These are phyloP conservation scores for Sander lucioperca DNA, from an alignment of 2,113 vertebrate species.

Conservation along the genomic window DNA sequence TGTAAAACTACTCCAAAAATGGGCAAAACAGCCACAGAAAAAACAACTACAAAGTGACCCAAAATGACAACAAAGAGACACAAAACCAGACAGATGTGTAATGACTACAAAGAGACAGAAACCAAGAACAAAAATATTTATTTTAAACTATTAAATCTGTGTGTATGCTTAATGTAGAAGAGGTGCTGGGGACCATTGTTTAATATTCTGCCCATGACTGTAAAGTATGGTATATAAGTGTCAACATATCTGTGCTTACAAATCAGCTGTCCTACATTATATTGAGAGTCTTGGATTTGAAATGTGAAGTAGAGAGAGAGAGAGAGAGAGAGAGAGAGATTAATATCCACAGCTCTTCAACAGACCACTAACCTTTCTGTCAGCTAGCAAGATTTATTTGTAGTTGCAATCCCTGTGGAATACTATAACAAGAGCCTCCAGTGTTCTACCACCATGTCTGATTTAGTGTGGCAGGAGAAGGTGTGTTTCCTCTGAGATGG, in stretches of 20 bases:
- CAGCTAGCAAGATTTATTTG: constrained; percentile 54
- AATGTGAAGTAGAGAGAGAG: too few relatives aligned
- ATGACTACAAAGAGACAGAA: too few relatives aligned
- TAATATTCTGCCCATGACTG: too few relatives aligned
- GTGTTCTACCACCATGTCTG: constrained; percentile 37
- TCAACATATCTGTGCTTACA: neutral
- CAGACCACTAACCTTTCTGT: constrained; percentile 41
- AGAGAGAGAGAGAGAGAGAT: neutral
- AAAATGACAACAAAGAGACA: too few relatives aligned
- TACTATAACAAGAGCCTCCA: constrained; percentile 44
- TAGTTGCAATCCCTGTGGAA: constrained; percentile 27
- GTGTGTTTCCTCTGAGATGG: constrained; percentile 23
- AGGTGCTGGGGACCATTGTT: too few relatives aligned
- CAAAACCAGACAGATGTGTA: too few relatives aligned
- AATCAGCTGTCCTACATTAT: neutral
- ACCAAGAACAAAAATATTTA: too few relatives aligned
- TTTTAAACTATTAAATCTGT: too few relatives aligned
- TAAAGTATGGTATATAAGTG: neutral
- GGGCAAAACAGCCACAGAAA: too few relatives aligned
- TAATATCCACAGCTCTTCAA: constrained; percentile 46
- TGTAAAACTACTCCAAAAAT: too few relatives aligned
- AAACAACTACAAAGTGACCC: too few relatives aligned
- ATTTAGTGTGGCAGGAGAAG: constrained; percentile 47
- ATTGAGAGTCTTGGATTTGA: neutral
- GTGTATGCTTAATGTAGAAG: too few relatives aligned